A percentile compares a stretch with the other conserved stretches of the same genome.
phyloP scores from a whole-genome alignment of 2,888 invertebrate genomes.

The Machimus atricapillus region DNA sequence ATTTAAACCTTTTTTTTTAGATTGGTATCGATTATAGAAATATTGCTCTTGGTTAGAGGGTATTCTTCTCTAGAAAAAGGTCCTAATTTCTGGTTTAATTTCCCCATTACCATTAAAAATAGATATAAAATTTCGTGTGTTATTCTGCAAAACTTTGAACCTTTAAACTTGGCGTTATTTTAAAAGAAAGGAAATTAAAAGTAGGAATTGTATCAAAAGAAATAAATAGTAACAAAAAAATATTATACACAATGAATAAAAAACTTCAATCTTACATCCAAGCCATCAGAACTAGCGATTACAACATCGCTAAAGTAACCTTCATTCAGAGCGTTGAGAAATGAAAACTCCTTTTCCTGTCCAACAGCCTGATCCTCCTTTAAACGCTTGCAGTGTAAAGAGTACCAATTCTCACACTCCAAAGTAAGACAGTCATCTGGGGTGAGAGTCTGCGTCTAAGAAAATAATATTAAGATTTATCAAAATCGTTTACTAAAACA shows the following conservation, averaged over 20 bases:
- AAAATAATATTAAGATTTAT: not conserved
- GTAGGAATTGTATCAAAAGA: not conserved
- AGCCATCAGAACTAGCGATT: slow-evolving; percentile 55
- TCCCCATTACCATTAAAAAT: too few relatives aligned
- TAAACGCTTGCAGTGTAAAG: slow-evolving; percentile 69
- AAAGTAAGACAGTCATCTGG: slow-evolving; percentile 66
- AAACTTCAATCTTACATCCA: slow-evolving; percentile 50
- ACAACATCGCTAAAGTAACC: slow-evolving; percentile 70
- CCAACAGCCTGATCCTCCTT: slow-evolving; percentile 62
- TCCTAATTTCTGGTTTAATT: too few relatives aligned
- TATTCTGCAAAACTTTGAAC: too few relatives aligned
- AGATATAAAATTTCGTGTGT: too few relatives aligned
- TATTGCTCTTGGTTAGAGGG: too few relatives aligned
- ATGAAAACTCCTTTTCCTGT: slow-evolving; percentile 68
- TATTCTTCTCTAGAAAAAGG: too few relatives aligned
- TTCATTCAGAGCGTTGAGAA: slow-evolving; percentile 70
- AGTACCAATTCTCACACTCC: slow-evolving; percentile 70
- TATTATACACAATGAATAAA: not conserved
- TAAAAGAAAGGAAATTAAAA: not conserved
- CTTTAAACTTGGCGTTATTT: not conserved
- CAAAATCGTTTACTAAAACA: not conserved
- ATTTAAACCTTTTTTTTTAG: too few relatives aligned
- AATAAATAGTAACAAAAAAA: not conserved
- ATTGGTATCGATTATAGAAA: too few relatives aligned
- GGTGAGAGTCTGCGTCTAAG: slow-evolving; percentile 64